phyloP scores from a whole-genome alignment of 1,140 invertebrate species.

The Leptopilina clavipes region DNA sequence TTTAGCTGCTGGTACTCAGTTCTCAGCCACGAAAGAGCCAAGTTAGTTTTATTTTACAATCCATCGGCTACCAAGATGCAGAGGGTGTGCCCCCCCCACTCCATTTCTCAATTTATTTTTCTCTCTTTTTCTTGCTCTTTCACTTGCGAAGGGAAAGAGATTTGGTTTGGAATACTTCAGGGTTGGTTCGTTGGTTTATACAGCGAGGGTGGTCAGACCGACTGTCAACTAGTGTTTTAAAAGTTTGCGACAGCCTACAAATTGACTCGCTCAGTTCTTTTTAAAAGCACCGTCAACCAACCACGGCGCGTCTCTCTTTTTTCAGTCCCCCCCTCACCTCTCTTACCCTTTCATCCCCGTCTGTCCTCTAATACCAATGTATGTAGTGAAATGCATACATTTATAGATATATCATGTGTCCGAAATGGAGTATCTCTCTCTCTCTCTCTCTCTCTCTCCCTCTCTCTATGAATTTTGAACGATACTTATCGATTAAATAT shows the following conservation, averaged over 20 bases:
- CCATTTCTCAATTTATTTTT: conserved; percentile 46
- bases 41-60: conserved; percentile 77
- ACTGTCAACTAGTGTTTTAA: conserved; percentile 77
- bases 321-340: conserved; percentile 42
- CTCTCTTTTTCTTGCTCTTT: conserved; percentile 44
- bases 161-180: conserved; percentile 62
- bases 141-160: conserved; percentile 46
- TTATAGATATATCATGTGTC: no score
- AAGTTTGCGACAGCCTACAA: conserved; percentile 76
- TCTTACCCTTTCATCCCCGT: conserved; percentile 48
- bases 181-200: conserved; percentile 59
- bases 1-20: conserved; percentile 67
- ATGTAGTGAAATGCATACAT: conserved; percentile 45
- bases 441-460: no score
- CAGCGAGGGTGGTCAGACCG: conserved; percentile 55
- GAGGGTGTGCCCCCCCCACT: conserved; percentile 52
- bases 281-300: conserved; percentile 74
- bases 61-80: conserved; percentile 67
- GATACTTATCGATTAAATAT: conserved; percentile 36
- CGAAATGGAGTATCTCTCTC: no score
- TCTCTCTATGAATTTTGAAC: conserved; percentile 61
- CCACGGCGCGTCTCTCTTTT: conserved; percentile 62
- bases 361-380: conserved; percentile 44
- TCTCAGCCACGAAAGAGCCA: conserved; percentile 70
- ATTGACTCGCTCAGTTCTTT: conserved; percentile 76